Conservation (phyloP, 1,140 invertebrate species). For the Zaprionus camerounensis region DNA sequence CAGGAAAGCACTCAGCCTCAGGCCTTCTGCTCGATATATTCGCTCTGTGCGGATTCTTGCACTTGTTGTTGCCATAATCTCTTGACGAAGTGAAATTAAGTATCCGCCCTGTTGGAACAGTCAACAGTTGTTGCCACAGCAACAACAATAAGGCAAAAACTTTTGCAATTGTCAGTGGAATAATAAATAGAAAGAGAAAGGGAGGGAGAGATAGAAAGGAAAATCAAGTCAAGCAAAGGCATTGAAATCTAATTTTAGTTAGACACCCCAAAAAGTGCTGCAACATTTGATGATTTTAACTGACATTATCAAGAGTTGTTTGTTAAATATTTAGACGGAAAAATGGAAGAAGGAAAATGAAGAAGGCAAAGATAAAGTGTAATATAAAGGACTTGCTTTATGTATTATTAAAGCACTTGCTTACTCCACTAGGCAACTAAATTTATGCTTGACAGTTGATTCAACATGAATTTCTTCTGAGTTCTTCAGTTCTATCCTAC, state of each 20-base stretch:
- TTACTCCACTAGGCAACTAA: background rate
- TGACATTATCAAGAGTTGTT: background rate
- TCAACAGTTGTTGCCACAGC: conserved; percentile 5
- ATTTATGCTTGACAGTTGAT: background rate
- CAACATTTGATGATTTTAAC: conserved; percentile 8
- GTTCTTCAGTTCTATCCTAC: background rate
- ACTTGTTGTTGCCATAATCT: conserved; percentile 8
- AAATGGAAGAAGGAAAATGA: background rate
- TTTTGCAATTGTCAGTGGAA: conserved; percentile 8
- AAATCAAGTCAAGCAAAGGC: background rate
- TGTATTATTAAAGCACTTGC: conserved; percentile 3
- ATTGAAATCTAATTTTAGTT: conserved; percentile 2
- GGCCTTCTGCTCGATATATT: conserved; percentile 1
- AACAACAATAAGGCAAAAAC: background rate
- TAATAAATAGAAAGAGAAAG: background rate
- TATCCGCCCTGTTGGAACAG: background rate
- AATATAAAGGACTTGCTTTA: background rate
- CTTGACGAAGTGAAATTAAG: conserved; percentile 12
- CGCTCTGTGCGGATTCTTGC: background rate
- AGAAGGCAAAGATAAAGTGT: background rate
- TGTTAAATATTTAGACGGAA: background rate
- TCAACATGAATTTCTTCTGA: background rate
- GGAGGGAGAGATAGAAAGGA: background rate
- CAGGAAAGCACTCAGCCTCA: background rate
- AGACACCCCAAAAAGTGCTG: background rate